Conservation (phyloP, 2,888 invertebrate genomes). For the Drosophila paracracens region DNA sequence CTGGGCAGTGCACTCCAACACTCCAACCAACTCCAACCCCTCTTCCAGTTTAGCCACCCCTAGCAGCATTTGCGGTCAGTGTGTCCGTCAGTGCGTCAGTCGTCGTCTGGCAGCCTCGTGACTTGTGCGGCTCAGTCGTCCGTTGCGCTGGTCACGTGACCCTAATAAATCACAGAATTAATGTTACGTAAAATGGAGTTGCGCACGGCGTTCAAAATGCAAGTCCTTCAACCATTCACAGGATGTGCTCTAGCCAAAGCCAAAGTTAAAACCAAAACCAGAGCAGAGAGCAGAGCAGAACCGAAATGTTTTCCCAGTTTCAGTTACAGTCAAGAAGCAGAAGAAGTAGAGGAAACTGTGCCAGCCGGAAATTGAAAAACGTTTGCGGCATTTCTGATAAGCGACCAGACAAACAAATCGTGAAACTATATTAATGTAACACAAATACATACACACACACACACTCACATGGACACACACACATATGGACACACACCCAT, state of each 20-base stretch:
- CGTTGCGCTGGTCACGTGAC: slow-evolving; percentile 85
- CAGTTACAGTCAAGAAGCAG: slow-evolving; percentile 13
- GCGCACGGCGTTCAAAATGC: slow-evolving; percentile 49
- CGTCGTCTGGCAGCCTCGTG: slow-evolving; percentile 60
- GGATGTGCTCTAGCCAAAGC: slow-evolving; percentile 14
- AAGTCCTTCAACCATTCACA: slow-evolving; percentile 39
- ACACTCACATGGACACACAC: background rate
- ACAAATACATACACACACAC: background rate
- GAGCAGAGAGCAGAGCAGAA: slow-evolving; percentile 1
- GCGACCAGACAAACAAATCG: slow-evolving; percentile 47
- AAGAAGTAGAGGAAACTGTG: slow-evolving; percentile 59
- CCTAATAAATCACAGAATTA: slow-evolving; percentile 86
- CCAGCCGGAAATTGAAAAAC: slow-evolving; percentile 78
- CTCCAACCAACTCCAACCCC: background rate
- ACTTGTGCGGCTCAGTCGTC: slow-evolving; percentile 76
- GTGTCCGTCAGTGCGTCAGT: slow-evolving; percentile 51
- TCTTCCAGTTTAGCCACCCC: background rate
- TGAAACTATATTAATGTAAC: slow-evolving; percentile 30
- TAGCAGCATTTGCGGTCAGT: slow-evolving; percentile 43
- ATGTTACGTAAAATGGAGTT: slow-evolving; percentile 86
- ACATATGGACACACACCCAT: background rate
- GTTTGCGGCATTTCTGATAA: slow-evolving; percentile 78
- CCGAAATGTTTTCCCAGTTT: slow-evolving; percentile 6
- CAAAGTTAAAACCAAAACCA: slow-evolving; percentile 1
- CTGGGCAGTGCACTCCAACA: background rate